A percentile compares a stretch with the other conserved stretches of the same genome.
phyloP scores from a whole-genome alignment of 2,113 vertebrate species.

The Tympanuchus pallidicinctus region DNA sequence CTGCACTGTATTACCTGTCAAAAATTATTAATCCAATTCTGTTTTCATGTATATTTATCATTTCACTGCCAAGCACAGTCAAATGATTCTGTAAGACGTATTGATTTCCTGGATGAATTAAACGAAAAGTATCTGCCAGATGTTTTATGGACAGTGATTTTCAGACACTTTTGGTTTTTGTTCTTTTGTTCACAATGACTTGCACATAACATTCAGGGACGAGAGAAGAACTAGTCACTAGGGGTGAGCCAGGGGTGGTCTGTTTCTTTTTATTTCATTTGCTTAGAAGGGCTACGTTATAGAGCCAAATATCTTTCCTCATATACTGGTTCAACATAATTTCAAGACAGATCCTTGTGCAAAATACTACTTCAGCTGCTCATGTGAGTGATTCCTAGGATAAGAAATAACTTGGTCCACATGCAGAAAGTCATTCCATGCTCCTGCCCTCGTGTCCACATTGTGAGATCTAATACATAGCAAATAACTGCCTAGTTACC shows the following conservation, averaged over 20 bases:
- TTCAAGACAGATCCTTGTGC: not conserved
- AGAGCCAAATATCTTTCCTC: not conserved
- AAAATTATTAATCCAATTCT: conserved; percentile 81
- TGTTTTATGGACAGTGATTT: conserved; percentile 59
- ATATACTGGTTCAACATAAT: not conserved
- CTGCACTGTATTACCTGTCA: conserved; percentile 78
- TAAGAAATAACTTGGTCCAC: not conserved
- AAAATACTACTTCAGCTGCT: not conserved
- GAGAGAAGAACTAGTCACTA: not conserved
- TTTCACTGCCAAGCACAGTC: conserved; percentile 70
- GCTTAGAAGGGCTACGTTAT: not conserved
- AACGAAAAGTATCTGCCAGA: conserved; percentile 64
- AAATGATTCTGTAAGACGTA: conserved; percentile 71
- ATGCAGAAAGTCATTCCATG: not conserved
- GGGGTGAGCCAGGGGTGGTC: not conserved
- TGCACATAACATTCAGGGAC: not conserved
- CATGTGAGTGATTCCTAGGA: not conserved
- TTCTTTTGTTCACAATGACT: not conserved
- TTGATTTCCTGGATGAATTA: conserved; percentile 77
- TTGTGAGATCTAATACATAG: fast-evolving
- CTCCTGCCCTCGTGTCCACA: not conserved
- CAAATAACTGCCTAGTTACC: not conserved
- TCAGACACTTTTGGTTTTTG: not conserved
- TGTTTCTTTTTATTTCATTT: not conserved
- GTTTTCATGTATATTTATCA: conserved; percentile 77